These are phyloP conservation scores for Drosophila nigromelanica DNA, from an alignment of 1,140 invertebrate species.

Conservation along the genomic window DNA sequence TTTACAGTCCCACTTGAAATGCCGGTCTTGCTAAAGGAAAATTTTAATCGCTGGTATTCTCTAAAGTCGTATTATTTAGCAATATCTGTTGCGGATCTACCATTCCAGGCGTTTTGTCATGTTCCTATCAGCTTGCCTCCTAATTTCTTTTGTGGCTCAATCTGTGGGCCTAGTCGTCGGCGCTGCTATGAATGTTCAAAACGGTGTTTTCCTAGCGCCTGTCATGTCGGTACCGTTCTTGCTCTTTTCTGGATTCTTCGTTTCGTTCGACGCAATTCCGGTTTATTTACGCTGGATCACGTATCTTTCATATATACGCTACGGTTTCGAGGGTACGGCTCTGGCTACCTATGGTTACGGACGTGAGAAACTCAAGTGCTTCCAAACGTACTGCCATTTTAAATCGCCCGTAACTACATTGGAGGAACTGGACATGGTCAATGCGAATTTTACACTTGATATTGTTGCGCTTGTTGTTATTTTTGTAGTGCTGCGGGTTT, in stretches of 20 bases:
- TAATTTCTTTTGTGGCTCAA: slow-evolving; percentile 98
- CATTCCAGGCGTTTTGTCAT: slow-evolving; percentile 97
- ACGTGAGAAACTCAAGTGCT: slow-evolving; percentile 91
- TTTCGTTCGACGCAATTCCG: slow-evolving; percentile 98
- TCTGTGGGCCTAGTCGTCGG: slow-evolving; percentile 97
- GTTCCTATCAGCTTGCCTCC: slow-evolving; percentile 94
- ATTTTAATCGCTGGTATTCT: slow-evolving; percentile 99
- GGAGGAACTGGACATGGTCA: slow-evolving; percentile 93
- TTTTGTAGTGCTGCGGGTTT: slow-evolving; percentile 93
- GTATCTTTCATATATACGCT: slow-evolving; percentile 97
- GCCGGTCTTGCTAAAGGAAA: slow-evolving; percentile 96
- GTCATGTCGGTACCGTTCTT: slow-evolving; percentile 97
- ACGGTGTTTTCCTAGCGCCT: slow-evolving; percentile 97
- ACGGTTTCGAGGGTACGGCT: slow-evolving; percentile 97
- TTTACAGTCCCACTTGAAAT: slow-evolving; percentile 96
- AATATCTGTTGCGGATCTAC: slow-evolving; percentile 97
- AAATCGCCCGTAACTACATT: slow-evolving; percentile 94
- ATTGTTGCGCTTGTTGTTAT: slow-evolving; percentile 93
- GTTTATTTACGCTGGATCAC: slow-evolving; percentile 97
- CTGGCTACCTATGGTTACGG: slow-evolving; percentile 96
- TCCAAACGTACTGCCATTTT: slow-evolving; percentile 94
- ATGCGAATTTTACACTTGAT: slow-evolving; percentile 91
- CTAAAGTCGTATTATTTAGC: slow-evolving; percentile 97
- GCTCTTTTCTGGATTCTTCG: slow-evolving; percentile 98
- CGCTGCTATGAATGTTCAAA: slow-evolving; percentile 96